Base-by-base conservation (phyloP, 2,888 invertebrate species). In the Meiosimyza platycephala region DNA sequence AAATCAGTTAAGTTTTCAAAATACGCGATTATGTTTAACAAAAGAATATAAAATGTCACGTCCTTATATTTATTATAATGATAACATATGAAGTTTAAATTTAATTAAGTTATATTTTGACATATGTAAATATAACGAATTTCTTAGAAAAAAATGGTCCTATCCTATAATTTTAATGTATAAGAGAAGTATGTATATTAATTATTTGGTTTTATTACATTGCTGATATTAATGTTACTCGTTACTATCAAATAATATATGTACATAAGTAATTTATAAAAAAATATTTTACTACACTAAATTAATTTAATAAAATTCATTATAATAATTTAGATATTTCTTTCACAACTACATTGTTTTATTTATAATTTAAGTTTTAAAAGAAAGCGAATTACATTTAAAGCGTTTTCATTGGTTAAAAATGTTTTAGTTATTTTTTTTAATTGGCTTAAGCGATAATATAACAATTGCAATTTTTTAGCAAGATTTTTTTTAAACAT, bases 351-450 rank as follows among this genome's bases (percentile, higher is more conserved):
- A 51, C 54, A 40, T 33, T 12, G 52, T 40, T 66, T 65, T 15
- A 65, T 22, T 65, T 65, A 78, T 74, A 48, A 28, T 65, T 72
- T 69, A 50, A 18, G n/a, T 75, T 75, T 50, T 72, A 65, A 40
- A 69, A 65, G 64, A 62, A 75, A 74, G 71, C 75, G 64, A 51
- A 59, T 73, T 59, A 73, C 64, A 73, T 62, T 72, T 64, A 74
- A 77, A 80, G 80, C 79, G 72, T 71, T 75, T 71, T 71, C 40
- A 66, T 40, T 9, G 40, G 9, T 40, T 40, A 40, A 40, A 40
- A 40, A 28, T 28, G 28, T 28, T 40, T 7, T 7, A 40, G 1
- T 40, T 40, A n/a, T 40, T 6, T 40, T 40, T 51, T 28, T 22
- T 12, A 15, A 62, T 40, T 62, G 40, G 55, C 57, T 40, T 13